These are phyloP conservation scores for Drosophila teissieri DNA, from an alignment of 1,140 invertebrate genomes.

Conservation along the genomic window DNA sequence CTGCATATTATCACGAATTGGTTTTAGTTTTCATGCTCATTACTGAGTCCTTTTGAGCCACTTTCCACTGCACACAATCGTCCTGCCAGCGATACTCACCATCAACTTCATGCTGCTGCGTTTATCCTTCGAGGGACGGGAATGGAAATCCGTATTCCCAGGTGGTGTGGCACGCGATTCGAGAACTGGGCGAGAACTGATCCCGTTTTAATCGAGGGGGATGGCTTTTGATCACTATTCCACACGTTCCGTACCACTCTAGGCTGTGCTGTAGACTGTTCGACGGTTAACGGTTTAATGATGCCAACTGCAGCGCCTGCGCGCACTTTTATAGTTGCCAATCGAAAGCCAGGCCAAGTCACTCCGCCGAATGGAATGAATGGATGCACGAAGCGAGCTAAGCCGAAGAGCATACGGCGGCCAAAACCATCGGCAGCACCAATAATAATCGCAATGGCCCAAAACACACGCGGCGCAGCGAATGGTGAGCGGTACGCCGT, in stretches of 20 bases:
- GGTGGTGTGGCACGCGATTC: conserved; percentile 25
- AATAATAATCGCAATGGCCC: conserved; percentile 79
- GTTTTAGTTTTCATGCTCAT: not conserved
- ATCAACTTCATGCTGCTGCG: conserved; percentile 75
- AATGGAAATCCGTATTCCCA: conserved; percentile 50
- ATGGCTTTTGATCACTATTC: conserved; percentile 30
- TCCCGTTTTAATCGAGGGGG: conserved; percentile 34
- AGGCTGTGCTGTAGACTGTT: conserved; percentile 72
- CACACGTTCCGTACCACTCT: conserved; percentile 70
- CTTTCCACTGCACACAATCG: conserved; percentile 38
- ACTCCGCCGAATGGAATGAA: conserved; percentile 46
- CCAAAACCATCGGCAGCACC: conserved; percentile 38
- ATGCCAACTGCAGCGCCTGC: conserved; percentile 71
- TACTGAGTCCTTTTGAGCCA: conserved; percentile 28
- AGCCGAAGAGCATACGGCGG: conserved; percentile 47
- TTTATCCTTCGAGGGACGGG: conserved; percentile 60
- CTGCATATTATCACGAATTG: no score
- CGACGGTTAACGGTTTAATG: conserved; percentile 84
- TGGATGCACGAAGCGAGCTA: conserved; percentile 53
- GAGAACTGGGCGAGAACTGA: conserved; percentile 41
- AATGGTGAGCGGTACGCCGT: conserved; percentile 70
- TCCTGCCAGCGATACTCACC: conserved; percentile 58
- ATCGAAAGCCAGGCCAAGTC: conserved; percentile 16
- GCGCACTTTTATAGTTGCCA: conserved; percentile 81
- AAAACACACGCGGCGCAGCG: conserved; percentile 66